Conservation (phyloP, 1,140 invertebrate species). For the Apis dorsata region DNA sequence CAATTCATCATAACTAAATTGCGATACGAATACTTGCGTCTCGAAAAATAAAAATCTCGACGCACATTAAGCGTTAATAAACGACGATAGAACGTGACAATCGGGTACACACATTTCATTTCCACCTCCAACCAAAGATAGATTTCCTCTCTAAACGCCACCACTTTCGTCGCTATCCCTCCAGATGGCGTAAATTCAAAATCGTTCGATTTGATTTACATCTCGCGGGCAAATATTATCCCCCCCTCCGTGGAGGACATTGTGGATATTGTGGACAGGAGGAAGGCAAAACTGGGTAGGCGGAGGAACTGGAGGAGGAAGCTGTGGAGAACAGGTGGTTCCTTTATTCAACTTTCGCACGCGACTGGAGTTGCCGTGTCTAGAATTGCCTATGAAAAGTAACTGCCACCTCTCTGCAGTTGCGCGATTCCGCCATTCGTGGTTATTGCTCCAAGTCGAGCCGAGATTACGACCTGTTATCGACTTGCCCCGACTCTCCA, state of each 20-base stretch:
- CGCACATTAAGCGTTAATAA: not conserved
- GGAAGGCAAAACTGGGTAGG: not conserved
- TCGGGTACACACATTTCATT: no score
- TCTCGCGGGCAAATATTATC: not conserved
- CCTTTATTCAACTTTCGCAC: slow-evolving; percentile 32
- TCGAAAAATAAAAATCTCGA: not conserved
- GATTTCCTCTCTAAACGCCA: not conserved
- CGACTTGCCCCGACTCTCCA: not conserved
- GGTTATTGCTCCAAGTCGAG: not conserved
- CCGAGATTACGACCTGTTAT: slow-evolving; percentile 22
- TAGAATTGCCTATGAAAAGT: slow-evolving; percentile 33
- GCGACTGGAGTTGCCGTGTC: not conserved
- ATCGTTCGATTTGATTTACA: slow-evolving; percentile 6
- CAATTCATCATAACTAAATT: slow-evolving; percentile 11
- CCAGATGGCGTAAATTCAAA: not conserved
- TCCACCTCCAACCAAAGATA: no score
- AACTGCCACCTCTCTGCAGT: slow-evolving; percentile 10
- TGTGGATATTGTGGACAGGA: not conserved
- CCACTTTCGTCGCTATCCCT: no score
- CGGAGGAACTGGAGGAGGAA: no score
- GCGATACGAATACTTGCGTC: not conserved
- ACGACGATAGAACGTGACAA: not conserved
- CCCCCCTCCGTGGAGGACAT: no score
- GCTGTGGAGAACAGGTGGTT: slow-evolving; percentile 30
- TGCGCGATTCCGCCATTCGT: slow-evolving; percentile 7